Evolutionary conservation across 2,888 invertebrate genomes (phyloP), one percentile per base, ranked within the genome.

Genomic region (Linyphia triangularis): DNA sequence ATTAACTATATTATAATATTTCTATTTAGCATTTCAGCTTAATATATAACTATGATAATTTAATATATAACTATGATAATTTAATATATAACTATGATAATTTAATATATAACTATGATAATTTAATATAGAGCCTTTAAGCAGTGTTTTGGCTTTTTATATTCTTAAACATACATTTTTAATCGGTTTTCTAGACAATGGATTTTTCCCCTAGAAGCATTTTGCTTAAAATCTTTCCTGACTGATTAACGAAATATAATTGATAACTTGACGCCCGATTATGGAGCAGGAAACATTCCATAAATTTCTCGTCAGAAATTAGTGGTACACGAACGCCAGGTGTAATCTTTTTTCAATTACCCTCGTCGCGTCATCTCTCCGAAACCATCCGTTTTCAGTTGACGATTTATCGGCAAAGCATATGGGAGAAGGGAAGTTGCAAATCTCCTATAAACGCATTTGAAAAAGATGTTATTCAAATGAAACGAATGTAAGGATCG

Each of bases 281-380:
- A 51, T 24, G 28, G 51, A 40, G 28, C 73, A 73, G 77, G 77
- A 77, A 77, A 77, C 77, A 77, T 63, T 37, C 26, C 19, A 30
- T n/a, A 65, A 65, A 65, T 79, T 67, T 65, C 79, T 43, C 79
- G 43, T 65, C 79, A 79, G 67, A 79, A 79, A 79, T 79, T 79
- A 79, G 79, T 79, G 30, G n/a, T 22, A 43, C 26, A 61, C 67
- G 43, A 67, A 67, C 22, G 79, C 28, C 79, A 79, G 79, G 79
- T 79, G 67, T 79, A 79, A 79, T 79, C 79, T 79, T 79, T 79
- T 79, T 79, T 79, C 79, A 79, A 79, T 79, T 79, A 79, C 79
- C 65, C 28, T 33, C 65, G 28, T n/a, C 22, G 51, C 28, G 26
- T 51, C 67, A 26, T 33, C 26, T 26, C 26, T n/a, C 3, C 26